Conservation (phyloP, 2,113 vertebrate genomes). For the Lanius collurio region DNA sequence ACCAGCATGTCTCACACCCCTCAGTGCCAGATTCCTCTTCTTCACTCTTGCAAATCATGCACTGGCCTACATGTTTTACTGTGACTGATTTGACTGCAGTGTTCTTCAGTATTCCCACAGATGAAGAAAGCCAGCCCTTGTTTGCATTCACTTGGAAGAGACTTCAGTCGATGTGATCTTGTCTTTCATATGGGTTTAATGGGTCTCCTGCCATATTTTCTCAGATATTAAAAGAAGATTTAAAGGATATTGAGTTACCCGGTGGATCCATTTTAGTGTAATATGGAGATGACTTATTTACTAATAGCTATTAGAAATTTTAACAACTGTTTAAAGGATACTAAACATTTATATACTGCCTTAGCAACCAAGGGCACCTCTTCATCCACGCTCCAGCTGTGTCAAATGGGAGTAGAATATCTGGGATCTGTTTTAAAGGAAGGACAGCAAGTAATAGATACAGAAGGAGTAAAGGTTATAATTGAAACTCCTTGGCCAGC, state of each 20-base stretch:
- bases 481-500: neutral
- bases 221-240: neutral
- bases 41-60: neutral
- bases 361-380: neutral
- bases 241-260: neutral
- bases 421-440: neutral
- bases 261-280: neutral
- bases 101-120: neutral
- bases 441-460: neutral
- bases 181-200: neutral
- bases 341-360: neutral
- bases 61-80: no score
- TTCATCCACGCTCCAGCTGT: neutral
- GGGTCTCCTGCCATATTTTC: neutral
- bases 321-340: neutral
- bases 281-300: neutral
- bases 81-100: neutral
- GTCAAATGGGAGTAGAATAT: neutral
- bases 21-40: neutral
- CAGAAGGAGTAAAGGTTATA: neutral
- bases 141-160: neutral
- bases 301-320: neutral
- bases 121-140: neutral
- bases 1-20: neutral
- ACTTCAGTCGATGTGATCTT: neutral